These are phyloP conservation scores for Pardosa pseudoannulata DNA, from an alignment of 2,888 invertebrate species.

Conservation along the genomic window DNA sequence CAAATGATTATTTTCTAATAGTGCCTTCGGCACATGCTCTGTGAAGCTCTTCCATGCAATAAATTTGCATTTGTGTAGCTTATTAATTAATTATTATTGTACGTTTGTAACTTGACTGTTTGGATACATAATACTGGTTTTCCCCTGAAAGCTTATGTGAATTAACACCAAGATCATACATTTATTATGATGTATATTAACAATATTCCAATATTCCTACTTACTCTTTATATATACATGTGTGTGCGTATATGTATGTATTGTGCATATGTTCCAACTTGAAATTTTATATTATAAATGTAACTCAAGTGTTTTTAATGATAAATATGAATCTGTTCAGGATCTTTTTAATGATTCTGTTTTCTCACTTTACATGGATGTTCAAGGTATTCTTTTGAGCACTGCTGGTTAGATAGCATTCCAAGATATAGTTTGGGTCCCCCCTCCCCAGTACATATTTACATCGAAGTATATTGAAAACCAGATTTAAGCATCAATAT, in stretches of 20 bases:
- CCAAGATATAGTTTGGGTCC: background rate
- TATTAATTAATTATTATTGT: constrained; percentile 31
- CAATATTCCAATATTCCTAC: constrained; percentile 57
- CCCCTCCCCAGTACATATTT: too few species aligned
- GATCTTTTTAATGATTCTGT: constrained; percentile 24
- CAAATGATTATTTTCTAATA: constrained; percentile 29
- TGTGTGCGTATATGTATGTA: constrained; percentile 40
- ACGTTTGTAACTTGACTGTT: constrained; percentile 57
- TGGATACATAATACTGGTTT: constrained; percentile 32
- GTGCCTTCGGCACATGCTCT: constrained; percentile 69
- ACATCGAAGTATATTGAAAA: too few species aligned
- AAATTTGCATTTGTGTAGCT: constrained; percentile 54
- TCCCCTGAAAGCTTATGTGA: constrained; percentile 31
- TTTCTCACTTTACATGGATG: background rate
- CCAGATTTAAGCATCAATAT: too few species aligned
- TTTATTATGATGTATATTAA: constrained; percentile 41
- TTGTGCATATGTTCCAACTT: constrained; percentile 26
- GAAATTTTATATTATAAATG: constrained; percentile 61
- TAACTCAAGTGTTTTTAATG: constrained; percentile 57
- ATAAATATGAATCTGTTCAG: background rate
- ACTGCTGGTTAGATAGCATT: background rate
- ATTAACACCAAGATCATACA: constrained; percentile 19
- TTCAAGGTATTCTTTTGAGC: too few species aligned
- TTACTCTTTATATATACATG: constrained; percentile 45
- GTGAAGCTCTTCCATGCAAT: constrained; percentile 67